phyloP scores from a whole-genome alignment of 2,113 vertebrate species.

The Pomatostomus ruficeps region DNA sequence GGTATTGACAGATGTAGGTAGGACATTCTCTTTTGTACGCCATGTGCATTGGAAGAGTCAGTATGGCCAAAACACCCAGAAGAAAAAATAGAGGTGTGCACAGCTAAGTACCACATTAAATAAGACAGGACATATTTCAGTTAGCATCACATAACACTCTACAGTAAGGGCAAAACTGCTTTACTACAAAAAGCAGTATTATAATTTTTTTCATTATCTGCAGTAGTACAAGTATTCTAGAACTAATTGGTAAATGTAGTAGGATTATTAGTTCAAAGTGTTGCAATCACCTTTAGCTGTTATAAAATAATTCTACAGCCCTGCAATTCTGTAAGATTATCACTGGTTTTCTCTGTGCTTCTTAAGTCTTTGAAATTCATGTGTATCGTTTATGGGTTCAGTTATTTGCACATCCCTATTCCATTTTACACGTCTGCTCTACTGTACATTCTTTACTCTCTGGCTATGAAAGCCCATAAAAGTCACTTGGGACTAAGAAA shows the following conservation, averaged over 20 bases:
- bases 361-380: neutral
- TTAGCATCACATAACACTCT: neutral
- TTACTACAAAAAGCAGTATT: neutral
- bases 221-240: neutral
- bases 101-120: neutral
- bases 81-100: neutral
- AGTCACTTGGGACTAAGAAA: neutral
- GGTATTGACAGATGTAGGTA: neutral
- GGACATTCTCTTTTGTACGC: neutral
- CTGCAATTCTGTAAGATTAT: neutral
- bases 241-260: neutral
- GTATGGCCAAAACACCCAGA: neutral
- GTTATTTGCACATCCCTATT: neutral
- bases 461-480: neutral
- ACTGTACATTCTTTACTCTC: neutral
- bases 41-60: neutral
- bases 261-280: neutral
- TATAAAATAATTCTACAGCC: neutral
- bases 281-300: neutral
- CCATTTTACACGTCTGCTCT: neutral
- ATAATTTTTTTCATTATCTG: neutral
- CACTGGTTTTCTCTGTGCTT: neutral
- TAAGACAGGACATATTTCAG: neutral
- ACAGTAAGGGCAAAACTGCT: neutral
- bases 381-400: neutral